phyloP scores from a whole-genome alignment of 2,888 invertebrate genomes.

The Ligdia adustata region DNA sequence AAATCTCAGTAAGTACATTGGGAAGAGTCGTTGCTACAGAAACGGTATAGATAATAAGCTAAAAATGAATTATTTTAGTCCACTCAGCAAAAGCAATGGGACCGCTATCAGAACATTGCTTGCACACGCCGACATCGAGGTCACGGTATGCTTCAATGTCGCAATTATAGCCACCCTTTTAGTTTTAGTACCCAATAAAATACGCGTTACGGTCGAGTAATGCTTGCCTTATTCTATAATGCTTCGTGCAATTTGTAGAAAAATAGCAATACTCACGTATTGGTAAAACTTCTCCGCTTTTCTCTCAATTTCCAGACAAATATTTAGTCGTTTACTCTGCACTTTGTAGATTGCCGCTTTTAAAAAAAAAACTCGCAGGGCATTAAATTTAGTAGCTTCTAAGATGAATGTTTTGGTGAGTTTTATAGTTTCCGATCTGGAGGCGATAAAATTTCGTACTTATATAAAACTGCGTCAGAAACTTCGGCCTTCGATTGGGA shows the following conservation, averaged over 20 bases:
- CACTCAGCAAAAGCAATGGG: slow-evolving; percentile 3
- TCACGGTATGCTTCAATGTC: slow-evolving; percentile 63
- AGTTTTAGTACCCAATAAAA: slow-evolving; percentile 76
- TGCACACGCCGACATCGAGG: slow-evolving; percentile 53
- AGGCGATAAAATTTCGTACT: slow-evolving; percentile 59
- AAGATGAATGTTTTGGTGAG: slow-evolving; percentile 51
- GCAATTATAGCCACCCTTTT: slow-evolving; percentile 72
- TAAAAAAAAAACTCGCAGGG: slow-evolving; percentile 8
- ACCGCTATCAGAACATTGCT: slow-evolving; percentile 35
- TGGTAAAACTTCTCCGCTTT: neutral
- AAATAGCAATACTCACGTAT: slow-evolving; percentile 14
- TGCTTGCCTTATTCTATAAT: slow-evolving; percentile 62
- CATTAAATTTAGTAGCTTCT: slow-evolving; percentile 47
- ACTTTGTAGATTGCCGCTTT: slow-evolving; percentile 19
- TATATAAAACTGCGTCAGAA: slow-evolving; percentile 66
- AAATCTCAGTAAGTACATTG: too few species aligned
- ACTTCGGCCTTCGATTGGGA: slow-evolving; percentile 49
- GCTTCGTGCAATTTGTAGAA: slow-evolving; percentile 36
- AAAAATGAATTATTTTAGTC: too few species aligned
- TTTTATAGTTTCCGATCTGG: slow-evolving; percentile 70
- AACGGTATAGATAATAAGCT: too few species aligned
- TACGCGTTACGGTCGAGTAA: slow-evolving; percentile 56
- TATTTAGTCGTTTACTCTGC: slow-evolving; percentile 5
- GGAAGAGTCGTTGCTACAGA: too few species aligned
- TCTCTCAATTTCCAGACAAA: neutral